Evolutionary conservation across 2,888 invertebrate genomes (phyloP), one percentile per base, ranked within the genome.

Genomic region (Acrobeloides nanus): DNA sequence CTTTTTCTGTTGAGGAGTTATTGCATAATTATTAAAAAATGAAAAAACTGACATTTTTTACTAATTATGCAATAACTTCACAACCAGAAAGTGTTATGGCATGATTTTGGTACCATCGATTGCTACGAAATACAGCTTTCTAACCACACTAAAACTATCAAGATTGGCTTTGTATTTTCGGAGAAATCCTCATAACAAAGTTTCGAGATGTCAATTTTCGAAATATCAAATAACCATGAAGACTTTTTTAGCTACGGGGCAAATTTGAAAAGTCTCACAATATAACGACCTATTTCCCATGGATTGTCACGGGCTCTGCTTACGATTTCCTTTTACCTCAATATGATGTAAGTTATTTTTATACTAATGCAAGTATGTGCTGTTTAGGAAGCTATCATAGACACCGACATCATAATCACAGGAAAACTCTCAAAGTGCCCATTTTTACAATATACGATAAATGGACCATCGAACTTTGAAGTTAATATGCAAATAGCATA

Each of bases 241-340:
- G 15, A 12, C 52, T n/a, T n/a, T 50, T 64, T 33, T 47, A 66
- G 66, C 54, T 66, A 21, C 58, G 64, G 6, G 51, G 51, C 1
- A 57, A 51, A 26, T 66, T 62, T 40, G 52, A 49, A 49, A 21
- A 12, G 4, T 39, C 39, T 10, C n/a, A 39, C 24, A 39, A 39
- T 15, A 21, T 10, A 18, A 39, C 39, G 24, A 39, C 21, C n/a
- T 39, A 18, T 39, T 23, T 48, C 6, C 25, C 52, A 8, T 67
- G 63, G 63, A 53, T 56, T 3, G 61, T 61, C 4, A 53, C 55
- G 2, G 67, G 66, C 25, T 51, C 50, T 24, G 55, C 59, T 2
- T 55, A 51, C 20, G 66, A 67, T 45, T 46, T 64, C 4, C 40
- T 67, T 2, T 38, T 55, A 21, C 54, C 64, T 2, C 55, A 62